These are phyloP conservation scores for Nylanderia fulva DNA, from an alignment of 1,140 invertebrate species.

Conservation along the genomic window DNA sequence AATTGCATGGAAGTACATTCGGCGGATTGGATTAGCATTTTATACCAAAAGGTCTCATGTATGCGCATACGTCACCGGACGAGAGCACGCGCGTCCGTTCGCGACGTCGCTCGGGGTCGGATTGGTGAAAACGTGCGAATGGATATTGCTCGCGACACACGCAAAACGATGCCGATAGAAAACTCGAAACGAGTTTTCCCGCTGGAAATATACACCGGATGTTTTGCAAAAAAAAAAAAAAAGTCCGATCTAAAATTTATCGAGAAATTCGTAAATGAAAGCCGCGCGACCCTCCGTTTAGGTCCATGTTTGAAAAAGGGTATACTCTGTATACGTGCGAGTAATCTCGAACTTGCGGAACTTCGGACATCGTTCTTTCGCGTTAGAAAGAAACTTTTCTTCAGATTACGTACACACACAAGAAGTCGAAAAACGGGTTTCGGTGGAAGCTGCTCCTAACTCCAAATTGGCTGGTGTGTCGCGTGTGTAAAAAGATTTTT, in stretches of 20 bases:
- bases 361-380: slow-evolving; percentile 1
- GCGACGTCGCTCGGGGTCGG: no score
- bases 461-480: slow-evolving; percentile 49
- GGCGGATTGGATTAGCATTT: slow-evolving; percentile 55
- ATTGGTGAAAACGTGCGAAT: slow-evolving; percentile 16
- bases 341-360: slow-evolving; percentile 48
- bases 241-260: not conserved
- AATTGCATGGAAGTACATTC: slow-evolving; percentile 56
- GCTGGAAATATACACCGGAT: not conserved
- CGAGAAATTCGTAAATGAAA: not conserved
- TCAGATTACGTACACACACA: slow-evolving; percentile 13
- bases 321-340: not conserved
- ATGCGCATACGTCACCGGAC: not conserved
- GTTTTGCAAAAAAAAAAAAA: not conserved
- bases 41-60: slow-evolving; percentile 24
- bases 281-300: no score
- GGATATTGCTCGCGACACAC: slow-evolving; percentile 4
- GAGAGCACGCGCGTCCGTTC: not conserved
- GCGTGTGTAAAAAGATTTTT: slow-evolving; percentile 53
- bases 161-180: slow-evolving; percentile 15
- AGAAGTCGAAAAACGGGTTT: slow-evolving; percentile 29
- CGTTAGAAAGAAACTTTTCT: slow-evolving; percentile 51
- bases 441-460: slow-evolving; percentile 3
- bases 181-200: slow-evolving; percentile 19
- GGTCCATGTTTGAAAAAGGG: not conserved